Percentiles rank a stretch among this genome's conserved stretches.
phyloP scores from a whole-genome alignment of 2,113 vertebrate species.

The Ancistrus triradiatus region DNA sequence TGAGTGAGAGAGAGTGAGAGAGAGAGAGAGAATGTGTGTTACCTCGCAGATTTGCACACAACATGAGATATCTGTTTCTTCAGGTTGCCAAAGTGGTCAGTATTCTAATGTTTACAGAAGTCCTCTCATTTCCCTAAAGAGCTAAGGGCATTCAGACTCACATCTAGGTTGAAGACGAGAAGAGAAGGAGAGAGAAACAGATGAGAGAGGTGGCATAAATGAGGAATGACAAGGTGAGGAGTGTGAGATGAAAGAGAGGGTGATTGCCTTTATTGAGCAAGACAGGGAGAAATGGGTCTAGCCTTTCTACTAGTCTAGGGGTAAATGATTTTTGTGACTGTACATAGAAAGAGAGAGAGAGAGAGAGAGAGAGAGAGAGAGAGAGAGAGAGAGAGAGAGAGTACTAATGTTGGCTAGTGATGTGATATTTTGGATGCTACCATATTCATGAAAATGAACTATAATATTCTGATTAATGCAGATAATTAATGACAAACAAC shows the following conservation, averaged over 20 bases:
- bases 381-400: neutral
- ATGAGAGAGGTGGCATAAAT: constrained; percentile 28
- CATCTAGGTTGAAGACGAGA: constrained; percentile 3
- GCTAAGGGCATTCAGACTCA: constrained; percentile 10
- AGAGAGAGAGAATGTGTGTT: too few relatives aligned
- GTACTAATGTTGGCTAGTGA: constrained; percentile 2
- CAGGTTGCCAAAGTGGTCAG: neutral
- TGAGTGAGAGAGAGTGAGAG: neutral
- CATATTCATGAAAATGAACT: too few relatives aligned
- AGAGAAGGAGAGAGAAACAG: neutral
- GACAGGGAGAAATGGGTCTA: constrained; percentile 37
- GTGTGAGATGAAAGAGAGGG: constrained; percentile 33
- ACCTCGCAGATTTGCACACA: too few relatives aligned
- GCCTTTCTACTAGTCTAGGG: constrained; percentile 20
- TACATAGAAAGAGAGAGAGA: neutral
- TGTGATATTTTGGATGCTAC: too few relatives aligned
- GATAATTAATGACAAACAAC: too few relatives aligned
- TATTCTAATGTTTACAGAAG: constrained; percentile 35
- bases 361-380: neutral
- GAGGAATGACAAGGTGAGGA: constrained; percentile 37
- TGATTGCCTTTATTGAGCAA: constrained; percentile 40
- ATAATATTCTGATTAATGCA: too few relatives aligned
- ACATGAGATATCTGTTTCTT: neutral
- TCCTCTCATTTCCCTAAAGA: constrained; percentile 24
- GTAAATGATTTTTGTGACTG: constrained; percentile 42